Conservation (phyloP, 2,113 vertebrate species). For the Tychaedon coryphoeus region DNA sequence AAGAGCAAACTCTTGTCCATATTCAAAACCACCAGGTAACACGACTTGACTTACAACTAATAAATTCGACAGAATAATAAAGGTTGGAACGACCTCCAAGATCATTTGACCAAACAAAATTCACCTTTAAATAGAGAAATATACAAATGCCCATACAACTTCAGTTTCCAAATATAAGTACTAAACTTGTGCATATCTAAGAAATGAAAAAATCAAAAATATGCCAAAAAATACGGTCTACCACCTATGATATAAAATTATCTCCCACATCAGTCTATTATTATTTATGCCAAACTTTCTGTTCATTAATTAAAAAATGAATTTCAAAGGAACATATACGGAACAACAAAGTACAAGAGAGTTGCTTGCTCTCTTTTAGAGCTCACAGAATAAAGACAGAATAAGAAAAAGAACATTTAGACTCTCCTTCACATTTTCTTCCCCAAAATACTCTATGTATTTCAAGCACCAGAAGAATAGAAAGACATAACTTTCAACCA, state of each 20-base stretch:
- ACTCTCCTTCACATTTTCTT: neutral
- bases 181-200: neutral
- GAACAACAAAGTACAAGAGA: neutral
- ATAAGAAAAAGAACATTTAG: neutral
- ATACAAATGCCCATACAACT: neutral
- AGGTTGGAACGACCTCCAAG: neutral
- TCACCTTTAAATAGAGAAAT: neutral
- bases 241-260: neutral
- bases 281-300: neutral
- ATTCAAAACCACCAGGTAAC: neutral
- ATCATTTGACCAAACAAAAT: neutral
- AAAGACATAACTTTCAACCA: neutral
- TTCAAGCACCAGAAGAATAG: neutral
- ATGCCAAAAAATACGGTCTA: neutral
- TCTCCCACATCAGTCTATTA: neutral
- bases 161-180: neutral
- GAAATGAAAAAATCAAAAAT: neutral
- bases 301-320: neutral
- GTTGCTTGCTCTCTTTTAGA: neutral
- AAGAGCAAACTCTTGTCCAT: neutral
- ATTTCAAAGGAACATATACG: neutral
- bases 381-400: neutral
- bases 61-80: neutral
- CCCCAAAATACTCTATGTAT: neutral
- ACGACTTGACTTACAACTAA: neutral